Percentiles rank a stretch among this genome's conserved stretches.
phyloP scores from a whole-genome alignment of 2,113 vertebrate genomes.

The Chloropsis hardwickii region DNA sequence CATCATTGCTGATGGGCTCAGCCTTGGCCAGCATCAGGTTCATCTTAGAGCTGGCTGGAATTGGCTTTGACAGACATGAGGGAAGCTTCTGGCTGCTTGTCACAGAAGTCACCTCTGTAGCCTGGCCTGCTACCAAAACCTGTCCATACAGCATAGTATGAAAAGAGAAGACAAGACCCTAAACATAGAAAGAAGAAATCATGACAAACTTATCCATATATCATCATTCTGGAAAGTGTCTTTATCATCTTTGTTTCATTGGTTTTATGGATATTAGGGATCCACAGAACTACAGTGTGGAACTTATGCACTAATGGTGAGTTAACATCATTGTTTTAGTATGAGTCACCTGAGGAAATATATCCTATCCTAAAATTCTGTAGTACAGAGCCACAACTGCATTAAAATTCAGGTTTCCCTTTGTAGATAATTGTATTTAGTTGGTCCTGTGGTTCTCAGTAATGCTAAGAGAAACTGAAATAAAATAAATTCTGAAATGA shows the following conservation, averaged over 20 bases:
- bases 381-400: not conserved
- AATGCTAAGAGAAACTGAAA: not conserved
- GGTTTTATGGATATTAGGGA: not conserved
- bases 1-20: not conserved
- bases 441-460: not conserved
- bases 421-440: not conserved
- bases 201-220: not conserved
- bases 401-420: not conserved
- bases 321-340: not conserved
- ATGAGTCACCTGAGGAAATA: not conserved
- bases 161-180: not conserved
- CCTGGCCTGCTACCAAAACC: not conserved
- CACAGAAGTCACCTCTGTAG: not conserved
- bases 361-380: not conserved
- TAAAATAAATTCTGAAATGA: not conserved
- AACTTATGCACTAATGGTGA: rapidly evolving
- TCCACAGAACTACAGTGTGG: not conserved
- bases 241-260: not conserved
- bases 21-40: rapidly evolving
- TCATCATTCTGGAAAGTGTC: not conserved
- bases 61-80: rapidly evolving
- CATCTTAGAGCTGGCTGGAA: rapidly evolving
- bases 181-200: not conserved
- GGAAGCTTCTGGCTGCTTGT: not conserved
- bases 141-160: not conserved